Base-by-base conservation (phyloP, 2,888 invertebrate genomes). In the Agelastica alni region DNA sequence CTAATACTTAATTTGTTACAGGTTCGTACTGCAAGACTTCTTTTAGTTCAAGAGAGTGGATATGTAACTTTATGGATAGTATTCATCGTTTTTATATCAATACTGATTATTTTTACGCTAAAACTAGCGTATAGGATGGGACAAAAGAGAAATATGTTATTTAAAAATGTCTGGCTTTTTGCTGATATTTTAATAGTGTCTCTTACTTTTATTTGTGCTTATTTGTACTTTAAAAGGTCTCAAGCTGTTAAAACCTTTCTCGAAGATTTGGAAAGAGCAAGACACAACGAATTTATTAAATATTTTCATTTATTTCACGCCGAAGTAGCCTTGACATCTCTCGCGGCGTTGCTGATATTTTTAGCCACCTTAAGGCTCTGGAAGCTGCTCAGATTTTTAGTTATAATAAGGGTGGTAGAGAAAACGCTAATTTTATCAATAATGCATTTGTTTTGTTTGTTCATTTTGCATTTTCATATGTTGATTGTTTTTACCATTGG, bases 331-430 rank as follows among this genome's bases (percentile, higher is more conserved):
- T 49, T 71, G 9, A 68, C 65, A 0, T 20, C 63, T 1, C 42
- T 68, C 12, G 64, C 64, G 1, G 68, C 68, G 7, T 6, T 60
- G 22, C 53, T 73, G 28, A 64, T 73, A 6, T 65, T 68, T 48
- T 41, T 71, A 7, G 66, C 70, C 2, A 73, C 71, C 3, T 46
- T 71, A 4, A 64, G 71, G 5, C 46, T 72, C 0, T 73, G 71
- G 73, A 70, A 68, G 37, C 51, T 73, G 32, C 53, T 73, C 12
- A 58, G 70, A 54, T 71, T 69, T 49, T 53, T 68, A 37, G 10
- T 60, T 2, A 67, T 71, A 26, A 68, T 72, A 47, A 60, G 59
- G 51, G 51, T 70, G n/a, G 63, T 65, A 3, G 71, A 72, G 49
- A 62, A 63, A 51, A 71, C 71, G 16, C 52, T 72, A 5, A 4